Evolutionary conservation across 2,888 invertebrate genomes (phyloP).

Genomic region (Conchocele bisecta): DNA sequence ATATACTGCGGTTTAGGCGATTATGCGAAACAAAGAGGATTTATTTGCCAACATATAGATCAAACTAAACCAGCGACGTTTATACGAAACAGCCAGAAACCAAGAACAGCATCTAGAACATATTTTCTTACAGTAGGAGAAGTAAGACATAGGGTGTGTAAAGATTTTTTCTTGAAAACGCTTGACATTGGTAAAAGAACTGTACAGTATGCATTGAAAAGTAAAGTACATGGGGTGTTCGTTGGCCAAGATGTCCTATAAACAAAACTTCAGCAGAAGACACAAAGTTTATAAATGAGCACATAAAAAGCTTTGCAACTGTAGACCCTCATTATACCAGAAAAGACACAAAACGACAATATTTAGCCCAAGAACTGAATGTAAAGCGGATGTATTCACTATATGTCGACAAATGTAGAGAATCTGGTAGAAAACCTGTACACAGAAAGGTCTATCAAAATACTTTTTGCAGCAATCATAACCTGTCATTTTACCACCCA

Average conservation of each 20-base stretch:
- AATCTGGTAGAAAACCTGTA: background rate
- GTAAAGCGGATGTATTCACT: constrained; percentile 20
- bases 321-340: constrained; percentile 17
- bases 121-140: background rate
- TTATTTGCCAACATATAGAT: constrained; percentile 51
- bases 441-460: constrained; percentile 3
- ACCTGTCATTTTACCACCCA: constrained; percentile 10
- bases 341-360: constrained; percentile 20
- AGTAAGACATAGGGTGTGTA: constrained; percentile 16
- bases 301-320: constrained; percentile 27
- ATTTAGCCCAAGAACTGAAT: constrained; percentile 7
- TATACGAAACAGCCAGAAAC: constrained; percentile 23
- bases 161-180: constrained; percentile 50
- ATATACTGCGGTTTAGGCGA: constrained; percentile 54
- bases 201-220: constrained; percentile 49
- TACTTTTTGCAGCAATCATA: constrained; percentile 21
- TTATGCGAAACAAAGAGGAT: constrained; percentile 54
- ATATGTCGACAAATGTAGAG: constrained; percentile 10
- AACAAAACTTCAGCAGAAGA: constrained; percentile 51
- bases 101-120: constrained; percentile 28
- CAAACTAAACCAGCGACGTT: constrained; percentile 37
- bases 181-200: constrained; percentile 54
- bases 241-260: constrained; percentile 51
- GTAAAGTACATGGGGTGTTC: constrained; percentile 49
- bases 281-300: constrained; percentile 42